Conservation (phyloP, 2,113 vertebrate genomes). For the Lepidothrix coronata region DNA sequence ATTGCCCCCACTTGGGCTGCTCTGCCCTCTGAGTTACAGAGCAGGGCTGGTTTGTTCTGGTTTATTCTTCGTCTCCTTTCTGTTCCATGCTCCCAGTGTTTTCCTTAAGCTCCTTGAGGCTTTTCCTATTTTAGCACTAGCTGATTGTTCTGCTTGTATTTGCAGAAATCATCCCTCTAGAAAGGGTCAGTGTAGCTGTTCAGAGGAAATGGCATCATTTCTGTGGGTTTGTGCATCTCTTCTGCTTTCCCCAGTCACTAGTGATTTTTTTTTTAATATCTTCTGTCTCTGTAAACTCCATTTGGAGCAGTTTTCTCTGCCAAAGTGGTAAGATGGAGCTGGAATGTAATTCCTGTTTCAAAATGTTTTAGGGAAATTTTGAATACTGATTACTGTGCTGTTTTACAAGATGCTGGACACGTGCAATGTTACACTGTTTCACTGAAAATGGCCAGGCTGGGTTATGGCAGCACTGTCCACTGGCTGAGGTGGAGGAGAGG, state of each 20-base stretch:
- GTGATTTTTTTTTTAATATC: not conserved
- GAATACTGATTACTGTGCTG: not conserved
- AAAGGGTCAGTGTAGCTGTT: not conserved
- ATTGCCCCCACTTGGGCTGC: accelerated
- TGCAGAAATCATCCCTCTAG: not conserved
- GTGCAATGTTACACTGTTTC: not conserved
- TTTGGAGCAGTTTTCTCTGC: not conserved
- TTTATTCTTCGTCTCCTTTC: not conserved
- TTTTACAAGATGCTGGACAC: not conserved
- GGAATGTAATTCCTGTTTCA: not conserved
- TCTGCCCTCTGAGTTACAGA: not conserved
- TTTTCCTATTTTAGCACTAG: not conserved
- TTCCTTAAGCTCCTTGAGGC: not conserved
- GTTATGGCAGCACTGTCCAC: not conserved
- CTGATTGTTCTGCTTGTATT: not conserved
- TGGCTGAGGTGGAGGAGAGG: not conserved
- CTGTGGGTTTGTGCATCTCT: not conserved
- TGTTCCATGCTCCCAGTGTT: not conserved
- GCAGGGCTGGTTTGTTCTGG: not conserved
- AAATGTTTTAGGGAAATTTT: not conserved
- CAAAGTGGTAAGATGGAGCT: not conserved
- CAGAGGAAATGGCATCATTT: not conserved
- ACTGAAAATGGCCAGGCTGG: not conserved
- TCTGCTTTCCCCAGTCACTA: not conserved
- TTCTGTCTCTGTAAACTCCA: not conserved